These are phyloP conservation scores for Pionites leucogaster DNA, from an alignment of 2,113 vertebrate species.

Conservation along the genomic window DNA sequence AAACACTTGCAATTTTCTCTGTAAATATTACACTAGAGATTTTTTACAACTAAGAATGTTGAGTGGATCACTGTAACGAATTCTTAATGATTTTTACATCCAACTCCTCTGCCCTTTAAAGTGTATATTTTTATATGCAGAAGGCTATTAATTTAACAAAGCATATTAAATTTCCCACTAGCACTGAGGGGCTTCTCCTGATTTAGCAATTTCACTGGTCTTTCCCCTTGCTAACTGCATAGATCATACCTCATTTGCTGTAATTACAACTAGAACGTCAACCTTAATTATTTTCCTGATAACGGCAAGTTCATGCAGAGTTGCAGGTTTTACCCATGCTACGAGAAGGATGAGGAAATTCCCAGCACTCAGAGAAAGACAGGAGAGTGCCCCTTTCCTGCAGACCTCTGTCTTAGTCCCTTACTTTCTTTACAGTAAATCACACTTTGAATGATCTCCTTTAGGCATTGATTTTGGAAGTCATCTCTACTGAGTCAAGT, in stretches of 20 bases:
- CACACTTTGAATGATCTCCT: background rate
- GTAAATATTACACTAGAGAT: background rate
- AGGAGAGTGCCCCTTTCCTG: background rate
- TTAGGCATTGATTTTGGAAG: background rate
- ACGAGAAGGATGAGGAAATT: background rate
- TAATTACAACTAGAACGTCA: slow-evolving; percentile 25
- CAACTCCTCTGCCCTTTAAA: slow-evolving; percentile 36
- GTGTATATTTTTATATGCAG: slow-evolving; percentile 33
- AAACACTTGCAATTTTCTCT: background rate
- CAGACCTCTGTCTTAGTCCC: background rate
- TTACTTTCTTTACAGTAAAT: background rate
- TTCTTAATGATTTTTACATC: slow-evolving; percentile 28
- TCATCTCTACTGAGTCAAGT: background rate
- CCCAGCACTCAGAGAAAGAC: background rate
- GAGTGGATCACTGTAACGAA: background rate
- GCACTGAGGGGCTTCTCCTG: slow-evolving; percentile 13
- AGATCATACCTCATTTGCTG: slow-evolving; percentile 7
- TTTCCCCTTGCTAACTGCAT: slow-evolving; percentile 2
- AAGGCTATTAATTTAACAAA: slow-evolving; percentile 52
- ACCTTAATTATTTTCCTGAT: background rate
- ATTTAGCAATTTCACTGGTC: background rate
- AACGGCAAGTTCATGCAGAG: background rate
- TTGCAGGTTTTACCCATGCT: background rate
- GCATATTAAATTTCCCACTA: slow-evolving; percentile 24
- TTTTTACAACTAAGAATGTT: background rate